These are phyloP conservation scores for Rhynchomys soricoides DNA, from an alignment of 2,113 vertebrate species.

Conservation along the genomic window DNA sequence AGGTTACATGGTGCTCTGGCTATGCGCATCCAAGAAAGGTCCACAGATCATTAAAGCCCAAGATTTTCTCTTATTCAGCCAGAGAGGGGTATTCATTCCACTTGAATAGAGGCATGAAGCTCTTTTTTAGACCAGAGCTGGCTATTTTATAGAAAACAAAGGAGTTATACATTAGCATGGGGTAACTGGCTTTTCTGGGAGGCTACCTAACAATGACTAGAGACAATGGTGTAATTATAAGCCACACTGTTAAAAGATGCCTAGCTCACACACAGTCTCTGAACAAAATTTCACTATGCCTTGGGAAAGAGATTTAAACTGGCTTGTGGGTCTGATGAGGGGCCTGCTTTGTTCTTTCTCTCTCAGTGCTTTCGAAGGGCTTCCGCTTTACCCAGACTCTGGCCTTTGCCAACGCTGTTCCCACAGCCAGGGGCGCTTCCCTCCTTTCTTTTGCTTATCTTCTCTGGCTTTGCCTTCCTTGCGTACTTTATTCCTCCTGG, in stretches of 20 bases:
- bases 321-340: slow-evolving; percentile 59
- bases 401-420: slow-evolving; percentile 62
- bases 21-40: slow-evolving; percentile 55
- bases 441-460: slow-evolving; percentile 50
- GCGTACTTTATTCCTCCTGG: slow-evolving; percentile 19
- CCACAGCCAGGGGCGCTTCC: slow-evolving; percentile 28
- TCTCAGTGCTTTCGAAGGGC: not conserved
- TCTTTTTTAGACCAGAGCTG: slow-evolving; percentile 62
- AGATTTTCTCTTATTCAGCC: slow-evolving; percentile 60
- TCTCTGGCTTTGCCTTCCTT: slow-evolving; percentile 48
- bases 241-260: slow-evolving; percentile 63
- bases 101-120: slow-evolving; percentile 73
- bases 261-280: slow-evolving; percentile 55
- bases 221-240: slow-evolving; percentile 76
- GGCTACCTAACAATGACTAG: slow-evolving; percentile 64
- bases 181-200: slow-evolving; percentile 69
- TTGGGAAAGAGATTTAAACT: slow-evolving; percentile 56
- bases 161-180: slow-evolving; percentile 75
- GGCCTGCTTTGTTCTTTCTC: slow-evolving; percentile 55
- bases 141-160: slow-evolving; percentile 78
- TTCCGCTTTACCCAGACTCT: slow-evolving; percentile 38
- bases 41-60: slow-evolving; percentile 44
- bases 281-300: slow-evolving; percentile 68
- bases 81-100: slow-evolving; percentile 72
- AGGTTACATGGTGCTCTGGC: slow-evolving; percentile 28